Base-by-base conservation (phyloP, 2,113 vertebrate genomes). In the Oncorhynchus tshawytscha region DNA sequence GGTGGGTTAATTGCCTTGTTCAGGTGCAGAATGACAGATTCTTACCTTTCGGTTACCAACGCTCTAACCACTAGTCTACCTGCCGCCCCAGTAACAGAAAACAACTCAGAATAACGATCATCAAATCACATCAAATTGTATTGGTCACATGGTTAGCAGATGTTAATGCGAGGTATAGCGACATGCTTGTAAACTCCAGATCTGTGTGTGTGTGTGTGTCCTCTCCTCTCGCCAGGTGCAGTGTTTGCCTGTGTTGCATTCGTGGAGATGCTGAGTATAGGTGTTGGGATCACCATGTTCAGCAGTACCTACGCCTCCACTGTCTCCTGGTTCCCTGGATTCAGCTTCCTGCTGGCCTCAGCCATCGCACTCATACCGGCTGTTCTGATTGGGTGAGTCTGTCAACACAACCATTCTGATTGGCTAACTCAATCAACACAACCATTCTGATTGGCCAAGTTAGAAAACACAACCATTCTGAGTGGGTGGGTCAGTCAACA, bases 201-300 rank as follows among this genome's bases (percentile, higher is more conserved):
- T 6, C 31, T 31, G 29, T 31, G 29, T 31, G 29, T 31, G 29
- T 57, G 64, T 34, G 8, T 34, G 31, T 25, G 20, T 27, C 20
- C 13, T 60, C 22, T 8, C 4, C 2, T 22, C 39, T 7, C 65
- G 5, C 11, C 71, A 88, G 95, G 95, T 77, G 90, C 92, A 49
- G 73, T 96, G 77, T 95, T 96, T 86, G 95, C 94, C 20, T 95
- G 94, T 71, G 88, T 95, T 74, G 93, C 95, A 71, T 94, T 95
- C 84, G 87, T 95, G 82, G 95, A 96, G 84, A 93, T 93, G 71
- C 62, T 95, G 67, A 90, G 90, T 0, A 78, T 90, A 75, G 89
- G 83, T 3, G 4, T 84, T 57, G 82, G 94, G 0, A 3, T 90
- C 66, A 82, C 87, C 20, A 8, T 90, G 64, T 96, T 94, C 76